These are phyloP conservation scores for Parotocinclus haroldoi DNA, from an alignment of 2,797 vertebrate species.

Conservation along the genomic window DNA sequence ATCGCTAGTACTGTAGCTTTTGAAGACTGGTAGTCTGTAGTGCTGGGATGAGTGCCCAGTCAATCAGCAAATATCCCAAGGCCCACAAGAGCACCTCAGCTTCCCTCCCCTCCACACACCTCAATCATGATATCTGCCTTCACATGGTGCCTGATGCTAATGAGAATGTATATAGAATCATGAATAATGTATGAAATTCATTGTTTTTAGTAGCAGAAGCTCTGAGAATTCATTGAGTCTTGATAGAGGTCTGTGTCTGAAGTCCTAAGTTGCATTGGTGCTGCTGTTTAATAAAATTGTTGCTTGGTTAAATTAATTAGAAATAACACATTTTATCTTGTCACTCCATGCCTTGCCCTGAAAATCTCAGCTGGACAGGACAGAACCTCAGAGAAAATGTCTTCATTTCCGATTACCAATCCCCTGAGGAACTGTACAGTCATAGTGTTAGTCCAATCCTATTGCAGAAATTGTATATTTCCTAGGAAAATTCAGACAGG, in stretches of 20 bases:
- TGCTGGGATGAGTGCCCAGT: slow-evolving; percentile 51
- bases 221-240: slow-evolving; percentile 45
- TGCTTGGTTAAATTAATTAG: slow-evolving; percentile 56
- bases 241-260: slow-evolving; percentile 44
- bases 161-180: slow-evolving; percentile 56
- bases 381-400: slow-evolving; percentile 51
- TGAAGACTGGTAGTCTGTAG: slow-evolving; percentile 44
- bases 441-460: slow-evolving; percentile 58
- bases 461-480: slow-evolving; percentile 53
- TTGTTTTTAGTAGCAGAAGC: slow-evolving; percentile 51
- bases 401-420: slow-evolving; percentile 65
- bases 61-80: slow-evolving; percentile 55
- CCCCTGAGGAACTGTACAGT: slow-evolving; percentile 62
- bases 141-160: slow-evolving; percentile 47
- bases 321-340: slow-evolving; percentile 40
- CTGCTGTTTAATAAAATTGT: slow-evolving; percentile 53
- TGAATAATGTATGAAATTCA: slow-evolving; percentile 59
- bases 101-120: slow-evolving; percentile 25
- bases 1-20: slow-evolving; percentile 37
- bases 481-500: slow-evolving; percentile 35
- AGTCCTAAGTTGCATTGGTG: slow-evolving; percentile 39
- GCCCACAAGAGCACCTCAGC: slow-evolving; percentile 34
- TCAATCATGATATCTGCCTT: slow-evolving; percentile 48
- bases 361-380: slow-evolving; percentile 49
- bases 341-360: slow-evolving; percentile 9